These are phyloP conservation scores for Charanyca ferruginea DNA, from an alignment of 2,888 invertebrate genomes.

Conservation along the genomic window DNA sequence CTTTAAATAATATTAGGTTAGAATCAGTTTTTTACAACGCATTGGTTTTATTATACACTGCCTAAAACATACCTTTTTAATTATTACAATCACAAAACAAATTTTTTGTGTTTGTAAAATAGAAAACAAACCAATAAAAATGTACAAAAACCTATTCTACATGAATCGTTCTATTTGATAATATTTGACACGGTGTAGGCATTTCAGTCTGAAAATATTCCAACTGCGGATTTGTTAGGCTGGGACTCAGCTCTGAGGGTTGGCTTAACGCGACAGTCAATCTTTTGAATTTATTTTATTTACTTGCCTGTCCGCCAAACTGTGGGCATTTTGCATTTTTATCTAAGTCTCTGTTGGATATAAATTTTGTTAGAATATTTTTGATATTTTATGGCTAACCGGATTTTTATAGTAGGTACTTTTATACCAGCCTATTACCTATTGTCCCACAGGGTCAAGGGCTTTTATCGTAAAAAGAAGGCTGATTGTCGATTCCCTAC, in stretches of 20 bases:
- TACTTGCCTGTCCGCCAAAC: constrained; percentile 33
- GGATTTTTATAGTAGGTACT: not conserved
- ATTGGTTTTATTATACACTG: too few relatives aligned
- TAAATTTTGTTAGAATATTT: constrained; percentile 25
- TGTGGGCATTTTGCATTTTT: constrained; percentile 37
- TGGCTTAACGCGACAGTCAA: constrained; percentile 58
- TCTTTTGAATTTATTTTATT: constrained; percentile 61
- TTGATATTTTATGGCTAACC: not conserved
- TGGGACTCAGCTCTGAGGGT: constrained; percentile 26
- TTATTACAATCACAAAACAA: not conserved
- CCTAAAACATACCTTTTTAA: not conserved
- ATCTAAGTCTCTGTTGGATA: constrained; percentile 26
- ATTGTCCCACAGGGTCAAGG: too few relatives aligned
- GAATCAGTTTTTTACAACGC: too few relatives aligned
- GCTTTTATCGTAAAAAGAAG: too few relatives aligned
- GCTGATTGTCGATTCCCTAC: too few relatives aligned
- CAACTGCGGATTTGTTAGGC: constrained; percentile 45
- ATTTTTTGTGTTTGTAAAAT: constrained; percentile 3
- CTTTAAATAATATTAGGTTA: too few relatives aligned
- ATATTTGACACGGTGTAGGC: constrained; percentile 44
- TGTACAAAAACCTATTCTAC: constrained; percentile 25
- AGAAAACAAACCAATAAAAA: constrained; percentile 17
- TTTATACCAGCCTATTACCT: too few relatives aligned
- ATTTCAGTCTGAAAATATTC: constrained; percentile 51
- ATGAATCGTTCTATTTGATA: constrained; percentile 33